Base-by-base conservation (phyloP, 2,888 invertebrate genomes). In the Imbricaverruca yamaguchii region DNA sequence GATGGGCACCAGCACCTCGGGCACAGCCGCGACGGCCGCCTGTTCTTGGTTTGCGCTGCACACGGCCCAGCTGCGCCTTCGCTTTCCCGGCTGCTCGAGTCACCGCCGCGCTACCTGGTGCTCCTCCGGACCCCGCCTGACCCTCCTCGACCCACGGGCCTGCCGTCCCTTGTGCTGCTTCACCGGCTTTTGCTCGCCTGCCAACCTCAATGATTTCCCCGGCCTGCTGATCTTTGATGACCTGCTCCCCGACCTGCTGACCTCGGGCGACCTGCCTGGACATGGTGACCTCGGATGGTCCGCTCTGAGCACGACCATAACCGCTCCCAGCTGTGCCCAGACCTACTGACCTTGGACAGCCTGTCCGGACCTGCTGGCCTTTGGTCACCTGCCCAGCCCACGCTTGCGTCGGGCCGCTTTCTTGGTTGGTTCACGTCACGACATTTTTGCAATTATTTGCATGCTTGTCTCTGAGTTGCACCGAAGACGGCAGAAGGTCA, bases 361-460 rank as follows among this genome's bases (percentile, higher is more conserved):
- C 61, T 18, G 61, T 18, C 61, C 61, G 61, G 18, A 61, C 61
- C 61, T 12, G 18, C 61, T 63, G 18, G 9, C 63, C n/a, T 10
- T n/a, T 63, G 18, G 21, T 21, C 63, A 21, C n/a, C n/a, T 10
- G 23, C 23, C 65, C 65, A 23, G 2, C 39, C 39, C 15, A 4
- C 39, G 69, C 69, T 69, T 61, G 39, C 39, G 69, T 69, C 69
- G 39, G 15, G 69, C 67, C 67, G 25, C 69, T 69, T 39, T 39
- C 39, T 39, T 39, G 69, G 39, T 15, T 69, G 15, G 69, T 15
- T 69, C 39, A 69, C 69, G 39, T 69, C 69, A 15, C 39, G 69
- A 39, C 69, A 1, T 25, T 15, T 15, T 39, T 15, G 15, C 1
- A 69, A 23, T 39, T 13, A 39, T 39, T 23, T 69, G 69, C 69